Percentiles rank a stretch among this genome's conserved stretches.
These are phyloP conservation scores for Diadema setosum DNA, from an alignment of 35 echinoderm and acorn worm genomes.

Conservation along the genomic window DNA sequence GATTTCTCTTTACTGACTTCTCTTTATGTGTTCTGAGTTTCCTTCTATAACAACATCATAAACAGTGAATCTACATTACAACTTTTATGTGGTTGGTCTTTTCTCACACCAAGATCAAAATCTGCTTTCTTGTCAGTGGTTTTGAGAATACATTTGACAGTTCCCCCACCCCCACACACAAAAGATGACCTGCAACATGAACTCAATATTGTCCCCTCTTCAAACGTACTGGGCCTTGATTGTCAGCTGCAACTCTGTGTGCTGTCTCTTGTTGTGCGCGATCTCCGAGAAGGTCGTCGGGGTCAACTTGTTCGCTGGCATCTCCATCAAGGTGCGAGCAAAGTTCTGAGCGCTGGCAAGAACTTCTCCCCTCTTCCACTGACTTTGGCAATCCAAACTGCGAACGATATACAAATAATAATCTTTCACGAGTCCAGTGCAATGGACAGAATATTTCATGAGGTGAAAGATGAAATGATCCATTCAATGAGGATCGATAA, in stretches of 20 bases:
- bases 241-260: conserved; percentile 40
- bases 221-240: conserved; percentile 80
- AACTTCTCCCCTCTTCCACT: conserved; percentile 63
- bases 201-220: too few species aligned
- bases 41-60: too few species aligned
- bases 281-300: conserved; percentile 81
- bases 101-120: too few species aligned
- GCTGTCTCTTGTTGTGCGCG: conserved; percentile 37
- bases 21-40: too few species aligned
- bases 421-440: not conserved
- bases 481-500: not conserved
- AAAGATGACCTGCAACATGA: too few species aligned
- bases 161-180: too few species aligned
- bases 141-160: too few species aligned
- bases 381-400: not conserved
- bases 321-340: conserved; percentile 86
- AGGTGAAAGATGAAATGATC: too few species aligned
- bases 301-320: conserved; percentile 88
- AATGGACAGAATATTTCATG: not conserved
- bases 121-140: too few species aligned
- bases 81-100: too few species aligned
- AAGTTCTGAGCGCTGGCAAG: conserved; percentile 86
- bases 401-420: not conserved
- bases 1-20: too few species aligned
- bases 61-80: too few species aligned